phyloP scores from a whole-genome alignment of 2,888 invertebrate genomes.

The Petrophora chlorosata region DNA sequence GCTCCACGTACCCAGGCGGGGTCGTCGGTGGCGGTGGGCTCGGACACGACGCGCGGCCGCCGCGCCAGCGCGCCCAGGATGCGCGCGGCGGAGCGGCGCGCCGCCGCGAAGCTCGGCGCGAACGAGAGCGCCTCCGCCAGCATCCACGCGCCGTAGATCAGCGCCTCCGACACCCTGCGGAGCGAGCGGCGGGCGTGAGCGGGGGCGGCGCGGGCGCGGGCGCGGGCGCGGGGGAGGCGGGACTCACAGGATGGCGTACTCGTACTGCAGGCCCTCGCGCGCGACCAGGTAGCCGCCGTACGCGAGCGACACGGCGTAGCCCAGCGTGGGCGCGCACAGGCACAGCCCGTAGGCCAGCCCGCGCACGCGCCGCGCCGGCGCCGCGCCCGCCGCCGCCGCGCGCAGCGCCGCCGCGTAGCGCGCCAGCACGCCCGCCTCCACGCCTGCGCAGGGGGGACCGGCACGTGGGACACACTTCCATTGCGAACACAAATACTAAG shows the following conservation, averaged over 20 bases:
- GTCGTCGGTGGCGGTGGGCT: conserved; percentile 62
- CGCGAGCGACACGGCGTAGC: conserved; percentile 87
- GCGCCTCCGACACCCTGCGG: conserved; percentile 87
- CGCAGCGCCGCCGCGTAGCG: conserved; percentile 76
- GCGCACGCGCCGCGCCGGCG: conserved; percentile 78
- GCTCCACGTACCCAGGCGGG: conserved; percentile 55
- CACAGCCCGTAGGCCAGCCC: conserved; percentile 88
- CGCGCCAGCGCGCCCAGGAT: conserved; percentile 81
- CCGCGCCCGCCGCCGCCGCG: conserved; percentile 65
- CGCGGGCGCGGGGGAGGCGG: background rate
- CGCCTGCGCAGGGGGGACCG: conserved; percentile 48
- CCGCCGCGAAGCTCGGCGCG: conserved; percentile 89
- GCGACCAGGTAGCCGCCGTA: conserved; percentile 89
- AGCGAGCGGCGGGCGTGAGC: background rate
- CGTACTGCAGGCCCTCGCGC: conserved; percentile 83
- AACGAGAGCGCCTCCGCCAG: conserved; percentile 90
- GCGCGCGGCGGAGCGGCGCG: conserved; percentile 87
- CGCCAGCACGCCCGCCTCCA: conserved; percentile 77
- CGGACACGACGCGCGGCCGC: background rate
- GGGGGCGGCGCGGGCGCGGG: background rate
- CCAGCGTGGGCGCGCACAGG: conserved; percentile 87
- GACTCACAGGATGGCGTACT: conserved; percentile 87
- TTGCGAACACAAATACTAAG: no score
- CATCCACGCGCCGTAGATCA: conserved; percentile 92
- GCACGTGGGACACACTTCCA: conserved; percentile 36